phyloP scores from a whole-genome alignment of 2,888 invertebrate genomes.

The Unio delphinus region DNA sequence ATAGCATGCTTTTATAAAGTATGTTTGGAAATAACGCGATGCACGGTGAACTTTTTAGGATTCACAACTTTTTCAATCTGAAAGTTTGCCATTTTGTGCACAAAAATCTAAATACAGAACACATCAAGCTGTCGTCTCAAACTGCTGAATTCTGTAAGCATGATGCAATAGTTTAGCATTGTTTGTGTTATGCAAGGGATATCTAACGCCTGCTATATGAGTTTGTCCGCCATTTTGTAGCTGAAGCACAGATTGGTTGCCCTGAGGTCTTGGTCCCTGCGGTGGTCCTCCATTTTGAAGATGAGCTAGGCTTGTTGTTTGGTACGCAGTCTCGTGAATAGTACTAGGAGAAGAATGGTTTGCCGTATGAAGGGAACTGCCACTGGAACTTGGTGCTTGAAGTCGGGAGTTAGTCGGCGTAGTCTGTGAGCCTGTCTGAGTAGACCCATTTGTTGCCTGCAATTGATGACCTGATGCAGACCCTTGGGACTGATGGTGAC shows the following conservation, averaged over 20 bases:
- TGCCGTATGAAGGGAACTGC: slow-evolving; percentile 18
- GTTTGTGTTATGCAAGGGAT: slow-evolving; percentile 37
- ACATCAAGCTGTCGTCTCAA: slow-evolving; percentile 42
- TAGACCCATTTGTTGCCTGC: slow-evolving; percentile 14
- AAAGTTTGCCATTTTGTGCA: too few relatives aligned
- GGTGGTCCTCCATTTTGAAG: slow-evolving; percentile 23
- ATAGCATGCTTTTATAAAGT: too few relatives aligned
- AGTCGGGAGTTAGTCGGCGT: slow-evolving; percentile 28
- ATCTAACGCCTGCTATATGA: slow-evolving; percentile 30
- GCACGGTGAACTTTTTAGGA: too few relatives aligned
- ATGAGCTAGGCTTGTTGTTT: slow-evolving; percentile 11
- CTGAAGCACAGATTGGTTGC: slow-evolving; percentile 23
- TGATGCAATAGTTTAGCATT: slow-evolving; percentile 46
- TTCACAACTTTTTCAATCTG: too few relatives aligned
- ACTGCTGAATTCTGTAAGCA: slow-evolving; percentile 47
- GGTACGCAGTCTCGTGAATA: slow-evolving; percentile 5
- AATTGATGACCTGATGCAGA: slow-evolving; percentile 31
- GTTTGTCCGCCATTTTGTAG: slow-evolving; percentile 42
- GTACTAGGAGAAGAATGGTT: slow-evolving; percentile 10
- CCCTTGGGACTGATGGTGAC: slow-evolving; percentile 25
- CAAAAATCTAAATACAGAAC: too few relatives aligned
- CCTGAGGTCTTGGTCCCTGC: slow-evolving; percentile 16
- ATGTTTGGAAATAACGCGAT: too few relatives aligned
- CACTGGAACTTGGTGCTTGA: slow-evolving; percentile 19
- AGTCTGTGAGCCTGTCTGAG: slow-evolving; percentile 22